A percentile compares a stretch with the other conserved stretches of the same genome.
phyloP scores from a whole-genome alignment of 1,140 invertebrate genomes.

The Neoseiulus cucumeris region DNA sequence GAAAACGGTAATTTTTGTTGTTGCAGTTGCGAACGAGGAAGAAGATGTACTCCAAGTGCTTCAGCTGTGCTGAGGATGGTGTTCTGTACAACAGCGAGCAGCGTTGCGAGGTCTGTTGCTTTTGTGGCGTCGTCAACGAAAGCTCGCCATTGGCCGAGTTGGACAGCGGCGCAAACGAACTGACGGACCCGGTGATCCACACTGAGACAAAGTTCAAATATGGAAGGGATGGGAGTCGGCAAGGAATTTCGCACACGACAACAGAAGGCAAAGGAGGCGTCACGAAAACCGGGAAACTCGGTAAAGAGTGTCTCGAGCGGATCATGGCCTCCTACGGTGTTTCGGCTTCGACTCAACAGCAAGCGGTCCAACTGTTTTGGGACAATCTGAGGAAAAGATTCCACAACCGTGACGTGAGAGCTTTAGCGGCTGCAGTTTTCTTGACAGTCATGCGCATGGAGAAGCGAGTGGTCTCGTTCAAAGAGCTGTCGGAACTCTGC shows the following conservation, averaged over 20 bases:
- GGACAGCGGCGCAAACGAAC: no score
- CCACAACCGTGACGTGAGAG: background rate
- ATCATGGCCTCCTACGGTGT: background rate
- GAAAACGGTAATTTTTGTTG: no score
- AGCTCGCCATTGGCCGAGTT: no score
- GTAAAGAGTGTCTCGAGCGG: background rate
- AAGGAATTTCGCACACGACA: no score
- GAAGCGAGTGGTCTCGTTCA: background rate
- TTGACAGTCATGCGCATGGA: background rate
- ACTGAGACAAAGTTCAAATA: no score
- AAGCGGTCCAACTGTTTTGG: background rate
- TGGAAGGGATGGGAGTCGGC: no score
- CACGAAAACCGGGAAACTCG: no score
- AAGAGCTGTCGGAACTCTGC: background rate
- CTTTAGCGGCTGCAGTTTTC: background rate
- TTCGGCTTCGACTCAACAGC: background rate
- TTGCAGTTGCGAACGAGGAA: background rate
- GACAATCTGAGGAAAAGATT: background rate
- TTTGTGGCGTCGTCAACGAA: background rate
- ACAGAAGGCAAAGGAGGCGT: no score
- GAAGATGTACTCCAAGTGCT: background rate
- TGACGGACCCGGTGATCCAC: no score
- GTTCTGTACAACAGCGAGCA: conserved; percentile 1
- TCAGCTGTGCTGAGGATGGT: background rate
- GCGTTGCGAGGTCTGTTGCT: background rate